Conservation (phyloP, 1,140 invertebrate species). For the Calosoma granatense region DNA sequence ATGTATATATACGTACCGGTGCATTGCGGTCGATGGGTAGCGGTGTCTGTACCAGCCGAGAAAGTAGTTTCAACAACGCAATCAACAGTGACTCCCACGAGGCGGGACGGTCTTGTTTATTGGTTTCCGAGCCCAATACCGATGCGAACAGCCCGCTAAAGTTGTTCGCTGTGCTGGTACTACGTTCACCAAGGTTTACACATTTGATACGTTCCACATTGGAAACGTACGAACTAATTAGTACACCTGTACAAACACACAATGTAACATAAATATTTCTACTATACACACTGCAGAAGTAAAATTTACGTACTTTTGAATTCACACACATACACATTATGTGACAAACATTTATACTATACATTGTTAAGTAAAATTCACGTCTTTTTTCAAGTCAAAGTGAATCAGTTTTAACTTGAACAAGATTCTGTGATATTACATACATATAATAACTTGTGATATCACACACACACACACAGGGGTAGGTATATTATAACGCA, state of each 20-base stretch:
- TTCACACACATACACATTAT: too few species aligned
- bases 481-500: background rate
- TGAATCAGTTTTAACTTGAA: too few species aligned
- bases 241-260: slow-evolving; percentile 30
- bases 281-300: too few species aligned
- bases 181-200: slow-evolving; percentile 34
- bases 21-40: slow-evolving; percentile 35
- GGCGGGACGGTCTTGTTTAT: slow-evolving; percentile 44
- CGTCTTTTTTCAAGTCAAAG: too few species aligned
- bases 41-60: slow-evolving; percentile 58
- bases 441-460: background rate
- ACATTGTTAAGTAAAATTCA: too few species aligned
- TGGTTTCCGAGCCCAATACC: slow-evolving; percentile 48
- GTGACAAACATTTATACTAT: too few species aligned
- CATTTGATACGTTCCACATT: slow-evolving; percentile 47
- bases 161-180: slow-evolving; percentile 35
- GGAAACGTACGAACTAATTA: slow-evolving; percentile 48
- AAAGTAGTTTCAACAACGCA: slow-evolving; percentile 51
- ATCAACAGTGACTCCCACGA: slow-evolving; percentile 59
- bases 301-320: too few species aligned
- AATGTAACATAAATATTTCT: background rate
- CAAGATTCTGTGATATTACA: too few species aligned
- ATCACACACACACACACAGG: too few species aligned
- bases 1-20: slow-evolving; percentile 14
- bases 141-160: slow-evolving; percentile 59